phyloP scores from a whole-genome alignment of 2,113 vertebrate genomes.

The Numenius arquata region DNA sequence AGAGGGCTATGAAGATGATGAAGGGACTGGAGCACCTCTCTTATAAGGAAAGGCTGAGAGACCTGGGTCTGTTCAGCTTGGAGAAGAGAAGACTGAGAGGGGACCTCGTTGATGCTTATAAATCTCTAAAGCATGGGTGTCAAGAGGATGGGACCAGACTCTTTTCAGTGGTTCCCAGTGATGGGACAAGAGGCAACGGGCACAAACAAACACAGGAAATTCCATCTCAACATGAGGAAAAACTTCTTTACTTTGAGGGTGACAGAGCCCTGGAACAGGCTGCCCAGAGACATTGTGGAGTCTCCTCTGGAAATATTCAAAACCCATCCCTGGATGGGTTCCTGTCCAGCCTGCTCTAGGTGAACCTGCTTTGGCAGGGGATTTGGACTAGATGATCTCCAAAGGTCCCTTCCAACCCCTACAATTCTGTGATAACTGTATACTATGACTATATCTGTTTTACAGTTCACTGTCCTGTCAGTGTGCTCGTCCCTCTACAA shows the following conservation, averaged over 20 bases:
- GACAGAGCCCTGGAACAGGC: neutral
- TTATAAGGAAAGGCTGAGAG: neutral
- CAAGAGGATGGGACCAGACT: neutral
- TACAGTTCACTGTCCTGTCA: neutral
- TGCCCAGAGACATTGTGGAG: neutral
- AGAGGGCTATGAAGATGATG: neutral
- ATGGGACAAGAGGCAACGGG: neutral
- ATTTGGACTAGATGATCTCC: neutral
- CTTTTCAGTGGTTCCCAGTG: neutral
- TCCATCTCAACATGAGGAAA: neutral
- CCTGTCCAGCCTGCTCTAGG: neutral
- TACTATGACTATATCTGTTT: neutral
- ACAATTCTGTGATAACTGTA: neutral
- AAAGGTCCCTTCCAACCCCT: neutral
- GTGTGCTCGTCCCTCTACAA: neutral
- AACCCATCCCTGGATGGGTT: neutral
- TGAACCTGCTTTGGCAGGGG: neutral
- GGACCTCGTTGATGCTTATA: neutral
- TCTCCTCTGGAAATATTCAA: neutral
- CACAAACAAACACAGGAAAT: neutral
- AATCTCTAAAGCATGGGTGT: neutral
- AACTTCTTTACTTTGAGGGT: neutral
- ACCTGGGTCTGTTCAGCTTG: neutral
- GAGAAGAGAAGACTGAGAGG: neutral
- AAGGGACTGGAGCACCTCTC: neutral